Base-by-base conservation (phyloP, 2,797 vertebrate species). In the Xerus rutilus region DNA sequence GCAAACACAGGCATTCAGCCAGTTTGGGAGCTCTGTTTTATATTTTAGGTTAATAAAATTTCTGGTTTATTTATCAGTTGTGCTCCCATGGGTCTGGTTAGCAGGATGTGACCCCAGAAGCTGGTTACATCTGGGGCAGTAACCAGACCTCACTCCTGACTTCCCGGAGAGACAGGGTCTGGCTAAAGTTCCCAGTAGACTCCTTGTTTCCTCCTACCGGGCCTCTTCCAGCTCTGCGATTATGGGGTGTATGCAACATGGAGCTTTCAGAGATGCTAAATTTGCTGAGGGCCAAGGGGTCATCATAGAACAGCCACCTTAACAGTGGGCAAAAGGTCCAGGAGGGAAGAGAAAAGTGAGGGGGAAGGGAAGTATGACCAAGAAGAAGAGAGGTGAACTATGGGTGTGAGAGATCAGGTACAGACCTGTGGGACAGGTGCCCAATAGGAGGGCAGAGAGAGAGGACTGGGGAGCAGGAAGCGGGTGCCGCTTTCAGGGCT, bases 241-340 rank as follows among this genome's bases (percentile, higher is more conserved):
- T 15, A 20, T 6, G 57, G 32, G 32, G 18, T 59, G 64, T 79
- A 32, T 30, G 67, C 39, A 62, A 14, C 0, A 1, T 43, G 54
- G 17, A 23, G 43, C 30, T 35, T 65, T 74, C 49, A 45, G 52
- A 47, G 69, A 11, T 47, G 43, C 21, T 74, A n/a, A 39, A 43
- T 77, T 88, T 91, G 57, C 86, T 73, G 77, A 92, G 35, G 65
- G 47, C 17, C 72, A 14, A 74, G 25, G 57, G n/a, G 35, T 69
- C 7, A 1, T 39, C 43, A 1, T 9, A n/a, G 28, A 81, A 43
- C 25, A 18, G n/a, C 30, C 52, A 23, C 14, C 39, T 69, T 8
- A 86, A 87, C 86, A 47, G 9, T 15, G 89, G 59, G 72, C 21
- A 47, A n/a, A 59, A 74, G n/a, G 52, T 11, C 0, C 8, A 6